Conservation (phyloP, 2,797 vertebrate genomes). For the Bradypodion ventrale region DNA sequence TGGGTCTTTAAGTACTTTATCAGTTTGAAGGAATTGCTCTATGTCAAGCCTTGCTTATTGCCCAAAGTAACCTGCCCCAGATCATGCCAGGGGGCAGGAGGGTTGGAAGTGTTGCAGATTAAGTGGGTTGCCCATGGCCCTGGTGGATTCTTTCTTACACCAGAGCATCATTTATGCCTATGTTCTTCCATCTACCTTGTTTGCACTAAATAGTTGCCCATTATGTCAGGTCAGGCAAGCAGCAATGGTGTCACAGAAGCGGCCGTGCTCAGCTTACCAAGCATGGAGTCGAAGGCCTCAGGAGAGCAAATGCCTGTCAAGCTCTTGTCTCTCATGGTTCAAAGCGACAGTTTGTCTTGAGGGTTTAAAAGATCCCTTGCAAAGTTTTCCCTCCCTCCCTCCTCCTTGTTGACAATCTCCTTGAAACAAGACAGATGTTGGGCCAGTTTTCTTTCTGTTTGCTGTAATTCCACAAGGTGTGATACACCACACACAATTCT, state of each 20-base stretch:
- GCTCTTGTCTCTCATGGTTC: constrained; percentile 77
- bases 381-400: constrained; percentile 53
- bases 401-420: constrained; percentile 75
- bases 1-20: constrained; percentile 79
- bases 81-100: background rate
- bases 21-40: constrained; percentile 71
- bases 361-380: constrained; percentile 74
- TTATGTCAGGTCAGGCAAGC: constrained; percentile 84
- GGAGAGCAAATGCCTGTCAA: constrained; percentile 70
- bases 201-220: constrained; percentile 88
- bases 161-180: constrained; percentile 83
- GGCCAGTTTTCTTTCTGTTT: constrained; percentile 78
- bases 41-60: constrained; percentile 69
- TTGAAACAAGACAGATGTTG: constrained; percentile 81
- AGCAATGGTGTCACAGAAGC: constrained; percentile 75
- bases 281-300: constrained; percentile 50
- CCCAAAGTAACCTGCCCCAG: constrained; percentile 68
- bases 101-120: constrained; percentile 60
- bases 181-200: constrained; percentile 86
- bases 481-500: constrained; percentile 70
- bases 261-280: constrained; percentile 67
- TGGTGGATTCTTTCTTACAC: constrained; percentile 77
- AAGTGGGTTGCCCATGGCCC: constrained; percentile 68
- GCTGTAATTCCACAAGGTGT: constrained; percentile 73
- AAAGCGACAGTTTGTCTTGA: constrained; percentile 78